Evolutionary conservation across 2,797 vertebrate species (phyloP).

Genomic region (Ficedula albicollis): DNA sequence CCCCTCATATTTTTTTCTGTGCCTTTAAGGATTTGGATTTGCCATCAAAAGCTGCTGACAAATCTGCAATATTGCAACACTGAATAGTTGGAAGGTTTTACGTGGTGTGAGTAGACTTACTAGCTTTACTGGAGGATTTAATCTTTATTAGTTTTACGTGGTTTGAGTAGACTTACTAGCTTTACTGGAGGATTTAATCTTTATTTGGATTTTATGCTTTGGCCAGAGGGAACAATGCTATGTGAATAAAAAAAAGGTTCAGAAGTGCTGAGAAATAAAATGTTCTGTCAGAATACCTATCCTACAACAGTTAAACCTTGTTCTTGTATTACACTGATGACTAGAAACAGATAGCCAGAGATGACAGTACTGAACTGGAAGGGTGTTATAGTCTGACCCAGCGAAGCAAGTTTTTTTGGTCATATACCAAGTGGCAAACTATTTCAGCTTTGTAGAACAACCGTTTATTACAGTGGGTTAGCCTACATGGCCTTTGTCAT

Average conservation of each 20-base stretch:
- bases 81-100: background rate
- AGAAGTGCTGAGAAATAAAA: background rate
- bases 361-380: background rate
- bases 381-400: background rate
- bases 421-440: background rate
- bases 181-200: background rate
- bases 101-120: background rate
- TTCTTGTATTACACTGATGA: background rate
- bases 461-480: background rate
- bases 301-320: background rate
- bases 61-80: background rate
- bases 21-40: background rate
- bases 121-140: slow-evolving; percentile 2
- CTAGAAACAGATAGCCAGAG: background rate
- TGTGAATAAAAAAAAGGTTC: background rate
- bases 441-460: background rate
- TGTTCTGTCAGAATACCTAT: background rate
- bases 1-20: background rate
- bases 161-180: background rate
- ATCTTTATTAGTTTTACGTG: background rate
- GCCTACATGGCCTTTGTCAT: background rate
- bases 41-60: background rate
- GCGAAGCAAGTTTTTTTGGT: background rate
- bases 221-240: background rate
- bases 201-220: slow-evolving; percentile 4